Evolutionary conservation across 2,113 vertebrate genomes (phyloP).

Genomic region (Hydrochoerus hydrochaeris): DNA sequence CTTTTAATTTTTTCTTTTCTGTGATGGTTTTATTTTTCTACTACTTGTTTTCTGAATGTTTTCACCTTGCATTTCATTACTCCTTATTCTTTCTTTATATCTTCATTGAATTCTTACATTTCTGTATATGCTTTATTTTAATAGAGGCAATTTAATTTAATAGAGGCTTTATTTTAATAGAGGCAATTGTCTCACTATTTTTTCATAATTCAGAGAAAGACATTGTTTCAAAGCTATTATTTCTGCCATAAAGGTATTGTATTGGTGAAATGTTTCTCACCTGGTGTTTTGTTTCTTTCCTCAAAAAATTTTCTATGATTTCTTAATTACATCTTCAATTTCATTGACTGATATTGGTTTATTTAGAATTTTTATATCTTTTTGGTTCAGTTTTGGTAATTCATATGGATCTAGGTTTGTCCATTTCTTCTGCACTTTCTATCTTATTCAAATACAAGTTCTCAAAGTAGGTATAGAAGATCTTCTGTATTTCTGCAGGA

Average conservation of each 20-base stretch:
- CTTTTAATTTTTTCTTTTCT: slow-evolving; percentile 52
- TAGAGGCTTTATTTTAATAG: slow-evolving; percentile 19
- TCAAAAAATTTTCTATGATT: not conserved
- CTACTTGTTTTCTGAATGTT: not conserved
- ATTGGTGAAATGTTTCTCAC: not conserved
- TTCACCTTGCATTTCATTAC: not conserved
- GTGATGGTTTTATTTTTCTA: slow-evolving; percentile 30
- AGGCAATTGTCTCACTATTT: not conserved
- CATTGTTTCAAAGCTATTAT: not conserved
- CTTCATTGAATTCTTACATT: slow-evolving; percentile 1
- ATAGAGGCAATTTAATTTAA: not conserved
- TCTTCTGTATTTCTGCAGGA: too few species aligned
- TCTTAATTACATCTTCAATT: not conserved
- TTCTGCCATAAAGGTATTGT: not conserved
- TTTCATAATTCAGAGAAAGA: not conserved
- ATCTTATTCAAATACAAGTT: too few species aligned
- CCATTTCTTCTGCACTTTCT: too few species aligned
- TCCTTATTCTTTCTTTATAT: not conserved
- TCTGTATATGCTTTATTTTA: slow-evolving; percentile 21
- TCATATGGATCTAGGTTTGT: too few species aligned
- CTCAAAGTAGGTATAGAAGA: too few species aligned
- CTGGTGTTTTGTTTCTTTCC: not conserved
- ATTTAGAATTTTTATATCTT: too few species aligned
- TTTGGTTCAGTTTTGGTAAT: too few species aligned
- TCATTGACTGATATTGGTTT: not conserved